Evolutionary conservation across 2,888 invertebrate species (phyloP).

Genomic region (Andrena camellia): DNA sequence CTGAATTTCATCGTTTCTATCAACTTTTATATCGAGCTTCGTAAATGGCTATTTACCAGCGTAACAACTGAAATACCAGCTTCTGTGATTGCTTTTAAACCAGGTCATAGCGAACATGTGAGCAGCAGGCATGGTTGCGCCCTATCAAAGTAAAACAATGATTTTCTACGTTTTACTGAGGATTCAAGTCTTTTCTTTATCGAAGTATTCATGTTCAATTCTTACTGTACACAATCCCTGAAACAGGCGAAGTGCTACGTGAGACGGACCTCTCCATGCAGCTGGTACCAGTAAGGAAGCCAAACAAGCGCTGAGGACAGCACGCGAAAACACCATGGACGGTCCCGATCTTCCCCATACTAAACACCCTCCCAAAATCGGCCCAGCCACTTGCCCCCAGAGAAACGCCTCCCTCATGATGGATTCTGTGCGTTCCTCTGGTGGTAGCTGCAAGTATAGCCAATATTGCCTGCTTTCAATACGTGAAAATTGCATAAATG

Average conservation of each 20-base stretch:
- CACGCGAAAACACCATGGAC: conserved; percentile 86
- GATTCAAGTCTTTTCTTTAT: neutral
- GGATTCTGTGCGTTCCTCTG: conserved; percentile 86
- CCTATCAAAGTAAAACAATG: conserved; percentile 80
- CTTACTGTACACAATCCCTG: conserved; percentile 87
- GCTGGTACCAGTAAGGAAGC: conserved; percentile 87
- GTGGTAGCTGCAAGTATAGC: conserved; percentile 82
- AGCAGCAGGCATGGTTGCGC: conserved; percentile 87
- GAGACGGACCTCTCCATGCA: conserved; percentile 87
- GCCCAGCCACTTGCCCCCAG: conserved; percentile 87
- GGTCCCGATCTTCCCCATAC: conserved; percentile 87
- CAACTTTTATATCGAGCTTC: neutral
- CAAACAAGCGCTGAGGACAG: conserved; percentile 87
- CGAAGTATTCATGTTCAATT: neutral
- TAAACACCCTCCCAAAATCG: conserved; percentile 86
- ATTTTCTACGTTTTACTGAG: conserved; percentile 7
- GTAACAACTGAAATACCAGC: conserved; percentile 87
- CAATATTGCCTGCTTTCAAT: neutral
- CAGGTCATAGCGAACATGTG: conserved; percentile 88
- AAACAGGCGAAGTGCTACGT: conserved; percentile 86
- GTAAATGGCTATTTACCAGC: conserved; percentile 82
- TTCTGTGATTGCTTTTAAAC: conserved; percentile 87
- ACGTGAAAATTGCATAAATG: too few species aligned
- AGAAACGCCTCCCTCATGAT: conserved; percentile 87
- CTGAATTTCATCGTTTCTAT: neutral